Evolutionary conservation across 1,140 invertebrate genomes (phyloP), one percentile per base, ranked within the genome.

Genomic region (Philopotamus ludificatus): DNA sequence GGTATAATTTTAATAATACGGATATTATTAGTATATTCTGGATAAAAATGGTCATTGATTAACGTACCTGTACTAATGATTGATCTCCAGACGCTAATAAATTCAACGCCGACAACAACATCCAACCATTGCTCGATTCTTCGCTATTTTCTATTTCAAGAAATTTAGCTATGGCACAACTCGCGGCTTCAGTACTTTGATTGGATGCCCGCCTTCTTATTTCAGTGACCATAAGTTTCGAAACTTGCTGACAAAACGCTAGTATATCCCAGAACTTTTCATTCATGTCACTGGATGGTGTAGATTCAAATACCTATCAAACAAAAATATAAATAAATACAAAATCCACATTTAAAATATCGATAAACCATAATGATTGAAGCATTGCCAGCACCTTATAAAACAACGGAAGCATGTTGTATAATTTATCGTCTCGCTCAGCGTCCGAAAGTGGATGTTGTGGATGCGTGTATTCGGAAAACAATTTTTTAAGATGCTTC

Each of bases 371-470:
- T 12, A 51, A 59, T n/a, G n/a, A n/a, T n/a, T n/a, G n/a, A n/a
- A n/a, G n/a, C n/a, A n/a, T n/a, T n/a, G n/a, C n/a, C n/a, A 70
- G 80, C 84, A 97, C 95, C 86, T 98, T 98, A 81, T 94, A 97
- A 81, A 99, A 99, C 8, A 99, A 82, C 42, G 97, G 97, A 71
- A 99, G 83, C 93, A 99, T 97, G 78, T 95, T 97, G 78, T 98
- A 98, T 0, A 99, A 83, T 79, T 97, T 96, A 73, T 92, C 91
- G 79, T 98, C 94, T 66, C 90, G 87, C 77, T 97, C 93, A 58
- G 85, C 81, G 63, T 94, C 92, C 26, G 85, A 86, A 0, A 94
- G 81, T 7, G 89, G 84, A 71, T 92, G 89, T 44, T 88, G 81
- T 34, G 93, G 91, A 81, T 97, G 92, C 18, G 88, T 90, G 72